Percentiles rank a stretch among this genome's conserved stretches.
Evolutionary conservation across 2,797 vertebrate species (phyloP).

Genomic region (Poecilia wingei): DNA sequence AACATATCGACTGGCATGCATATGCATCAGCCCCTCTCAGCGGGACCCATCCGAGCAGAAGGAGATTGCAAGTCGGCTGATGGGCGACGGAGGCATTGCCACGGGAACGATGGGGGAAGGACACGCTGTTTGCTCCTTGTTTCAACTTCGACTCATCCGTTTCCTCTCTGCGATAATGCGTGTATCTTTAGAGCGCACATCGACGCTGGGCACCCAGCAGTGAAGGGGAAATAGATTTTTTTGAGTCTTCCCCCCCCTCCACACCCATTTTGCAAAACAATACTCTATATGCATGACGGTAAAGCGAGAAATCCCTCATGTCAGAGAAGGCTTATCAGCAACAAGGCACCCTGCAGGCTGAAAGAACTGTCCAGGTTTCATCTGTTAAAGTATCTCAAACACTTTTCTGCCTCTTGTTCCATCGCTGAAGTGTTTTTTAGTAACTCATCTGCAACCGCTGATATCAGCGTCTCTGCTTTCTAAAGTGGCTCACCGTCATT

Average conservation of each 20-base stretch:
- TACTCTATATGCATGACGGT: slow-evolving; percentile 25
- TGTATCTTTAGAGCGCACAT: slow-evolving; percentile 26
- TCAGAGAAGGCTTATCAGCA: slow-evolving; percentile 16
- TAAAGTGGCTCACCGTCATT: slow-evolving; percentile 12
- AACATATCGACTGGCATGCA: slow-evolving; percentile 65
- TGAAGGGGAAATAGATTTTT: slow-evolving; percentile 48
- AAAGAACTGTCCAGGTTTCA: slow-evolving; percentile 29
- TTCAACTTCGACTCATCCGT: slow-evolving; percentile 46
- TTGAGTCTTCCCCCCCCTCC: background rate
- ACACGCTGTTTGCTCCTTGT: slow-evolving; percentile 34
- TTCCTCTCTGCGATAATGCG: slow-evolving; percentile 58
- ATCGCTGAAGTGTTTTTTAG: slow-evolving; percentile 9
- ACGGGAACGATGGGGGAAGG: slow-evolving; percentile 54
- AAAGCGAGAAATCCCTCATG: slow-evolving; percentile 33
- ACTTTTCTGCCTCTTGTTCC: slow-evolving; percentile 17
- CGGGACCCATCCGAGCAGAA: slow-evolving; percentile 36
- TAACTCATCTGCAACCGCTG: slow-evolving; percentile 7
- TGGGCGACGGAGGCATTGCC: slow-evolving; percentile 32
- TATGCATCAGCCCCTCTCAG: slow-evolving; percentile 63
- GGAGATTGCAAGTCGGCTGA: slow-evolving; percentile 9
- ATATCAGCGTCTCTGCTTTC: slow-evolving; percentile 18
- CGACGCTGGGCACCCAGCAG: slow-evolving; percentile 37
- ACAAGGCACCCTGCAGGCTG: slow-evolving; percentile 39
- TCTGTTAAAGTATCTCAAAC: slow-evolving; percentile 33
- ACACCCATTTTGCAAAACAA: slow-evolving; percentile 46